phyloP scores from a whole-genome alignment of 1,140 invertebrate genomes.

The Eriocheir sinensis region DNA sequence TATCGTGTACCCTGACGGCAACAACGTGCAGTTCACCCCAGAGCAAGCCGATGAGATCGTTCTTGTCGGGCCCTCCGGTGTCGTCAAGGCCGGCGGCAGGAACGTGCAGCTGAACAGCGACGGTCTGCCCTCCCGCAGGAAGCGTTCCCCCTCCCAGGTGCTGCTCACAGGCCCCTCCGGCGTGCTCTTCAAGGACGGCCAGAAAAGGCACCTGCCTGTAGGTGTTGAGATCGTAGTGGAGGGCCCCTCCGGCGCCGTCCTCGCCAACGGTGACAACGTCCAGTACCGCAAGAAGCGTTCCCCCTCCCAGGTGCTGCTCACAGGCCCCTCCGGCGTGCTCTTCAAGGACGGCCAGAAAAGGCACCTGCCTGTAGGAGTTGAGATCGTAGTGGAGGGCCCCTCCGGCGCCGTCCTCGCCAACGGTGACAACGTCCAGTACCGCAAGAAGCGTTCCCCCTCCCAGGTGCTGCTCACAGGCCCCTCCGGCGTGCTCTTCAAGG shows the following conservation, averaged over 20 bases:
- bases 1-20: constrained; percentile 31
- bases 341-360: not conserved
- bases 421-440: not conserved
- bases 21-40: constrained; percentile 45
- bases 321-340: constrained; percentile 33
- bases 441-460: not conserved
- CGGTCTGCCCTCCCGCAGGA: constrained; percentile 28
- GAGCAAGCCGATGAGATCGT: constrained; percentile 61
- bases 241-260: constrained; percentile 39
- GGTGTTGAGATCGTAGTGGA: not conserved
- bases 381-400: no score
- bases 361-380: constrained; percentile 6
- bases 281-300: not conserved
- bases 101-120: constrained; percentile 48
- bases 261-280: constrained; percentile 29
- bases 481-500: constrained; percentile 4
- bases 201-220: not conserved
- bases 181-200: not conserved
- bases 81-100: constrained; percentile 42
- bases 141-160: not conserved
- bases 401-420: no score
- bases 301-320: not conserved
- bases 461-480: not conserved
- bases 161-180: constrained; percentile 29
- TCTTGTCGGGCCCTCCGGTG: constrained; percentile 52